These are phyloP conservation scores for Lypha dubia DNA, from an alignment of 2,888 invertebrate genomes.

Conservation along the genomic window DNA sequence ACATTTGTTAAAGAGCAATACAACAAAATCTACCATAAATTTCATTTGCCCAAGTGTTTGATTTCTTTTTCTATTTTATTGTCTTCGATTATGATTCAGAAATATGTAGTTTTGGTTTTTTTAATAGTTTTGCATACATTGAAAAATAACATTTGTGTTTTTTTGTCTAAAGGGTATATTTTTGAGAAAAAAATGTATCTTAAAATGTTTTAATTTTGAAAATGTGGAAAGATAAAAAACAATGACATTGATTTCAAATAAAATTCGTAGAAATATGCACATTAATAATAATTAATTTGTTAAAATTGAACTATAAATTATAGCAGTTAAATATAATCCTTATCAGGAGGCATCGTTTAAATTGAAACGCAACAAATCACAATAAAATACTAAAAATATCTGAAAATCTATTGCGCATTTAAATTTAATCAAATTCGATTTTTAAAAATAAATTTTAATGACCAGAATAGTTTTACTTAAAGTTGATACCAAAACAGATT, in stretches of 20 bases:
- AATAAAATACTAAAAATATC: background rate
- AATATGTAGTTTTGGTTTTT: slow-evolving; percentile 41
- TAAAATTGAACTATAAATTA: slow-evolving; percentile 45
- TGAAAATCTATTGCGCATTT: background rate
- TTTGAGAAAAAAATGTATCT: background rate
- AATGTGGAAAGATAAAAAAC: background rate
- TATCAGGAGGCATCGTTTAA: slow-evolving; percentile 31
- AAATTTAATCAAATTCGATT: background rate
- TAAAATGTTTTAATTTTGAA: background rate
- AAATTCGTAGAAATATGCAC: slow-evolving; percentile 48
- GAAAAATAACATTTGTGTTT: no score
- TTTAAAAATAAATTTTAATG: background rate
- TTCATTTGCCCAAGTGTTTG: slow-evolving; percentile 69
- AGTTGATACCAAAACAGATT: no score
- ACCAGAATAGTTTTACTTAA: background rate
- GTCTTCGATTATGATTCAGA: slow-evolving; percentile 66
- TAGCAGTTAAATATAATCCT: slow-evolving; percentile 43
- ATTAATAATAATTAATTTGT: slow-evolving; percentile 51
- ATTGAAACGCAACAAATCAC: slow-evolving; percentile 29
- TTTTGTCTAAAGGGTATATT: slow-evolving; percentile 60
- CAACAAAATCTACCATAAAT: slow-evolving; percentile 21
- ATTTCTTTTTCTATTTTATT: slow-evolving; percentile 58
- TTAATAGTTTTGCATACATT: slow-evolving; percentile 27
- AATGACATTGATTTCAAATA: slow-evolving; percentile 49
- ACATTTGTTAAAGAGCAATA: slow-evolving; percentile 16